These are phyloP conservation scores for Melinaea marsaeus DNA, from an alignment of 2,888 invertebrate species.

Conservation along the genomic window DNA sequence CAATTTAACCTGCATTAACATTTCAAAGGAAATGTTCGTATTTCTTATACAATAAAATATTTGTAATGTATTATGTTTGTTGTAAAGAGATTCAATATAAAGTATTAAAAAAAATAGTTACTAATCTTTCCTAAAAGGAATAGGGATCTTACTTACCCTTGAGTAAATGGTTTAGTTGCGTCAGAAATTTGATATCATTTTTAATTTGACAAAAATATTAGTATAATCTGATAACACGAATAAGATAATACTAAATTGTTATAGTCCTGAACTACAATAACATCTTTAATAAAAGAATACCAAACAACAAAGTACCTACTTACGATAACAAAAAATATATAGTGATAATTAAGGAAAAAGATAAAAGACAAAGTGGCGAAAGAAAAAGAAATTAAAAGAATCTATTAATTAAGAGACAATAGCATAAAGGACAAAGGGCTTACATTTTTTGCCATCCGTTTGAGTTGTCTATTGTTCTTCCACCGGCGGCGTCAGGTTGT, in stretches of 20 bases:
- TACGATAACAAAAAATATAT: background rate
- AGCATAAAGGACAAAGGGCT: conserved; percentile 52
- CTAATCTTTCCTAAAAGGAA: background rate
- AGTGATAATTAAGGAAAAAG: conserved; percentile 12
- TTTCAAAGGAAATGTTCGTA: background rate
- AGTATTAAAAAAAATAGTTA: background rate
- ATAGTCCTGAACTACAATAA: too few species aligned
- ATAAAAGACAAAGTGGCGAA: conserved; percentile 14
- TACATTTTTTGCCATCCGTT: conserved; percentile 88
- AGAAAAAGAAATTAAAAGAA: conserved; percentile 41
- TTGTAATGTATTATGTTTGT: too few species aligned
- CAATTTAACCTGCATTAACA: too few species aligned
- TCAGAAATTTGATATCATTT: too few species aligned
- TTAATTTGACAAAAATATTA: too few species aligned
- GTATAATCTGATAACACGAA: background rate
- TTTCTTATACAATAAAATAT: background rate
- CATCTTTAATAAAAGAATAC: too few species aligned
- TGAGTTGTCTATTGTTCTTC: conserved; percentile 89
- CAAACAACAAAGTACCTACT: background rate
- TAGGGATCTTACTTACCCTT: background rate
- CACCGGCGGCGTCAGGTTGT: conserved; percentile 91
- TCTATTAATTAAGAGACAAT: conserved; percentile 64
- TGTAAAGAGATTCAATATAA: background rate
- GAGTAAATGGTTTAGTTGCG: background rate
- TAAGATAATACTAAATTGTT: too few species aligned